phyloP scores from a whole-genome alignment of 2,888 invertebrate genomes.

The Hermodice carunculata region DNA sequence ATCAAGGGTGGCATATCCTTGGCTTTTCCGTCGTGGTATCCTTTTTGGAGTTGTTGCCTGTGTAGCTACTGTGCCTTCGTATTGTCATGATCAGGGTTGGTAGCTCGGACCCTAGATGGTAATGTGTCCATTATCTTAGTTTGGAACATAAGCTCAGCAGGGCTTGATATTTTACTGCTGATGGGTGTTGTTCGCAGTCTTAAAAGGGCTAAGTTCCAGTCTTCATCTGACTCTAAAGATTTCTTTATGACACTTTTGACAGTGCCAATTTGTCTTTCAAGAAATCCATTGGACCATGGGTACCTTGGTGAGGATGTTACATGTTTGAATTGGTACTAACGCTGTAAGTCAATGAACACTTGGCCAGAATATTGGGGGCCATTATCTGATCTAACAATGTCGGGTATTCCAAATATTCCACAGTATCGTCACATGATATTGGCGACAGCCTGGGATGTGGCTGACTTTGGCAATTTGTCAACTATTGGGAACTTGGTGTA shows the following conservation, averaged over 20 bases:
- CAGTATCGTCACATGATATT: neutral
- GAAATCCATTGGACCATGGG: neutral
- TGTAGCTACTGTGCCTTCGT: neutral
- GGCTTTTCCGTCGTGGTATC: neutral
- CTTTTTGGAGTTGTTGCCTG: neutral
- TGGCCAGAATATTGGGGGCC: neutral
- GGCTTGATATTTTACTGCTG: neutral
- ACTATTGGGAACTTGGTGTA: neutral
- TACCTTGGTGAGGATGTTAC: neutral
- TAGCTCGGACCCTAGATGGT: neutral
- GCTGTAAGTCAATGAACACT: neutral
- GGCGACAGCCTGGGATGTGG: neutral
- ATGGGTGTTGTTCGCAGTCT: neutral
- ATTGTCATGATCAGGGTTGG: neutral
- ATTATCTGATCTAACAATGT: neutral
- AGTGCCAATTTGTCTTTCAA: neutral
- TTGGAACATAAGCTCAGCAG: neutral
- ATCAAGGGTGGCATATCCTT: no score
- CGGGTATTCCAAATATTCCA: neutral
- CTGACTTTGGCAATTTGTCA: neutral
- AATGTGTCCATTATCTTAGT: neutral
- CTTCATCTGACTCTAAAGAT: neutral
- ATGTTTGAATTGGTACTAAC: neutral
- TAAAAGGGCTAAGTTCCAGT: neutral
- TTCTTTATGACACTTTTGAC: neutral